Percentiles rank a stretch among this genome's conserved stretches.
Conservation (phyloP, 2,113 vertebrate species). For the Strigops habroptila region DNA sequence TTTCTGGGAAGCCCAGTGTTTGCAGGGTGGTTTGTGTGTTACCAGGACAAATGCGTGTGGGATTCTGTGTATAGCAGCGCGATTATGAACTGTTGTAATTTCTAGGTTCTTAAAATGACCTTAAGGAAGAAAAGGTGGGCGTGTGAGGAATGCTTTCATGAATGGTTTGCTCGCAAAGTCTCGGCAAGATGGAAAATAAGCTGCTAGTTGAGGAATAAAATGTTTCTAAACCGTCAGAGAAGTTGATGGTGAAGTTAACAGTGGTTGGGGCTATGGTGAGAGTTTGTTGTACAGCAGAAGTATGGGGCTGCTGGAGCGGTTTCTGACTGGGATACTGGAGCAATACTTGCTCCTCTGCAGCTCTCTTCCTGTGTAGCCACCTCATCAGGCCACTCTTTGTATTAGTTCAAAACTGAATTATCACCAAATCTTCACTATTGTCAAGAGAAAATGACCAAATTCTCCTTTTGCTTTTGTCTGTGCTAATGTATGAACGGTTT, state of each 20-base stretch:
- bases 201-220: not conserved
- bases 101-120: not conserved
- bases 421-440: fast-evolving
- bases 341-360: not conserved
- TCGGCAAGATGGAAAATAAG: not conserved
- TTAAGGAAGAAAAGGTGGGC: not conserved
- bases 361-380: not conserved
- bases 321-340: fast-evolving
- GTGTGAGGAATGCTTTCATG: not conserved
- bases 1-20: not conserved
- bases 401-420: not conserved
- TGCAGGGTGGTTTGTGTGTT: not conserved
- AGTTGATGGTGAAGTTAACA: not conserved
- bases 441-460: not conserved
- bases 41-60: not conserved
- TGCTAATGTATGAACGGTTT: fast-evolving
- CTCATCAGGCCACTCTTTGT: not conserved
- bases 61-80: not conserved
- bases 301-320: fast-evolving
- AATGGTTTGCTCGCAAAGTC: not conserved
- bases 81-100: not conserved
- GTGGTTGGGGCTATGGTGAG: fast-evolving
- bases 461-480: fast-evolving
- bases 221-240: not conserved
- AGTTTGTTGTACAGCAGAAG: not conserved